phyloP scores from a whole-genome alignment of 64 coral and sea anemone species.

The Pachyseris speciosa region DNA sequence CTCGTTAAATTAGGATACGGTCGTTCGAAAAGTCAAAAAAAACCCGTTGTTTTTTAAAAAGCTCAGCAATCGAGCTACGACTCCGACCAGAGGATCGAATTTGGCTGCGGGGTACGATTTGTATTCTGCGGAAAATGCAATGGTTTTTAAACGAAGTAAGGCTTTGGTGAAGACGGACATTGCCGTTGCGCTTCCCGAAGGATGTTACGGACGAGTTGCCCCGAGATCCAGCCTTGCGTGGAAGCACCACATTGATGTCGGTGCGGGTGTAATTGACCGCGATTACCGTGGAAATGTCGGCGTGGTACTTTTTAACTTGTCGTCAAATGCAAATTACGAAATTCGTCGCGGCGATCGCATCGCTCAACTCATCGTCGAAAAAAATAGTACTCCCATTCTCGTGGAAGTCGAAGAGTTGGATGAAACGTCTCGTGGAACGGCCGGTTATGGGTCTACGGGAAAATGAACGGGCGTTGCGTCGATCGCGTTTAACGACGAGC shows the following conservation, averaged over 20 bases:
- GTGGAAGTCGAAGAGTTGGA: constrained; percentile 95
- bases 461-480: no score
- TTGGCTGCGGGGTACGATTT: constrained; percentile 95
- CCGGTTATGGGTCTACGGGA: no score
- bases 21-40: background rate
- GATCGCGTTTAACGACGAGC: no score
- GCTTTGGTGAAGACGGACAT: constrained; percentile 97
- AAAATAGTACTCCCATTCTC: constrained; percentile 78
- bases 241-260: constrained; percentile 97
- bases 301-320: constrained; percentile 90
- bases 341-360: constrained; percentile 83
- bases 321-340: constrained; percentile 65
- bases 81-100: constrained; percentile 76
- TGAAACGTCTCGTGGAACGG: no score
- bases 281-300: constrained; percentile 98
- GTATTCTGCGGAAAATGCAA: constrained; percentile 79
- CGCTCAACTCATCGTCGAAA: constrained; percentile 93
- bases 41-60: constrained; percentile 82
- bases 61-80: constrained; percentile 64
- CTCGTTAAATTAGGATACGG: constrained; percentile 58
- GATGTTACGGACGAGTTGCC: constrained; percentile 97
- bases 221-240: constrained; percentile 93
- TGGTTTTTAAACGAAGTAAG: constrained; percentile 83
- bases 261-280: constrained; percentile 94
- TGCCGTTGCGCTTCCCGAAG: constrained; percentile 84